A percentile compares a stretch with the other conserved stretches of the same genome.
Conservation (phyloP, 2,888 invertebrate genomes). For the Lissocephala sabroskyi region DNA sequence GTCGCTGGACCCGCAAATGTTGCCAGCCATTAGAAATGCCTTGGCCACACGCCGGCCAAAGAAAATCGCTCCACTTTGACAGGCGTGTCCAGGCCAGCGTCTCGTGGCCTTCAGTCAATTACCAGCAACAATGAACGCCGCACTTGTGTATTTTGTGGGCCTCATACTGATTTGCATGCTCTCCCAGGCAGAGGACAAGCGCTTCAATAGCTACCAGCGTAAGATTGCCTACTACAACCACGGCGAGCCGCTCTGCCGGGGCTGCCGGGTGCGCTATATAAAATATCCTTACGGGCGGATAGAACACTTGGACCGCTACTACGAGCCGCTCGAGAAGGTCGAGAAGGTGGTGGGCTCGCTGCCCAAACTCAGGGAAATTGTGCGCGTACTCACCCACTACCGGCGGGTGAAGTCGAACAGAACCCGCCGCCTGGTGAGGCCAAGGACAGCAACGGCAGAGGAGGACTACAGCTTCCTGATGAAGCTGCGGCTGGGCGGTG, state of each 20-base stretch:
- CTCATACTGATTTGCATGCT: no score
- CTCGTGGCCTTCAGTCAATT: slow-evolving; percentile 20
- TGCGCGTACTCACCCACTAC: slow-evolving; percentile 17
- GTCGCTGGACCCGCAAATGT: no score
- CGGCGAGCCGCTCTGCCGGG: slow-evolving; percentile 1
- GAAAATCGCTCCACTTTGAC: slow-evolving; percentile 34
- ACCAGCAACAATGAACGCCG: slow-evolving; percentile 24
- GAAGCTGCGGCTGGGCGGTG: slow-evolving; percentile 4
- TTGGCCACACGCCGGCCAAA: slow-evolving; percentile 43
- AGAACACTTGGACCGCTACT: neutral
- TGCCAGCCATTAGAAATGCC: slow-evolving; percentile 50
- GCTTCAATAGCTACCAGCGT: no score
- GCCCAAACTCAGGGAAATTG: slow-evolving; percentile 4
- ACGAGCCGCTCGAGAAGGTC: neutral
- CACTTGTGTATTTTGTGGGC: slow-evolving; percentile 18
- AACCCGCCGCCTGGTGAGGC: no score
- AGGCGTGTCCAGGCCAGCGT: slow-evolving; percentile 31
- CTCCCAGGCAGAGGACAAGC: no score
- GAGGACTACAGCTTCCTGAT: slow-evolving; percentile 9
- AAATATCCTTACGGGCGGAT: slow-evolving; percentile 8
- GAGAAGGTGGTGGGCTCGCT: neutral
- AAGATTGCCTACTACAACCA: no score
- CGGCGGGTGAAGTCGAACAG: neutral
- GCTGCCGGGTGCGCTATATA: slow-evolving; percentile 11
- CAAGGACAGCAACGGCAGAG: neutral